phyloP scores from a whole-genome alignment of 1,140 invertebrate genomes.

The Scaptomyza graminum region DNA sequence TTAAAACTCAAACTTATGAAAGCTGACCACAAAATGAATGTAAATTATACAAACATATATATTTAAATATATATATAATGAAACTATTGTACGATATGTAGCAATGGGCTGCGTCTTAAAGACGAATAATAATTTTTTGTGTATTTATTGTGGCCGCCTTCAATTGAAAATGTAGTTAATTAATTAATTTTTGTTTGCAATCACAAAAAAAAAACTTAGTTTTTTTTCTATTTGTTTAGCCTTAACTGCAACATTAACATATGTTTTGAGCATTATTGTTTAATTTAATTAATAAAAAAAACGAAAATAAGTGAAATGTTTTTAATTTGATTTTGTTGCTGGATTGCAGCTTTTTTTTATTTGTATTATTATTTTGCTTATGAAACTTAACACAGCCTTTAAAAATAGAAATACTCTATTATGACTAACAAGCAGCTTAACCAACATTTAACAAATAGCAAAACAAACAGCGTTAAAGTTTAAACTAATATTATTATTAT shows the following conservation, averaged over 20 bases:
- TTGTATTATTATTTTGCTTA: slow-evolving; percentile 24
- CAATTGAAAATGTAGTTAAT: slow-evolving; percentile 67
- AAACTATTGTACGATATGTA: slow-evolving; percentile 55
- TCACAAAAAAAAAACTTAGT: slow-evolving; percentile 67
- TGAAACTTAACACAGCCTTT: slow-evolving; percentile 36
- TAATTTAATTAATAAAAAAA: slow-evolving; percentile 72
- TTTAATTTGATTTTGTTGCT: slow-evolving; percentile 22
- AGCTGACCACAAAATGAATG: slow-evolving; percentile 31
- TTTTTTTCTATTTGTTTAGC: slow-evolving; percentile 61
- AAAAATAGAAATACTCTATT: slow-evolving; percentile 55
- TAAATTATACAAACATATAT: slow-evolving; percentile 53
- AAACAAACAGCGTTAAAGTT: slow-evolving; percentile 71
- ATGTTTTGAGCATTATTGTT: slow-evolving; percentile 80
- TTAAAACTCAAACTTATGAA: neutral
- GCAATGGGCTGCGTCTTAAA: slow-evolving; percentile 66
- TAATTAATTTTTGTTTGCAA: slow-evolving; percentile 71
- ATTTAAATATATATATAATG: slow-evolving; percentile 17
- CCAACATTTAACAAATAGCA: slow-evolving; percentile 61
- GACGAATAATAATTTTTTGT: slow-evolving; percentile 58
- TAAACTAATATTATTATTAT: slow-evolving; percentile 71
- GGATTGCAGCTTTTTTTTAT: neutral
- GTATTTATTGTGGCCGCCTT: slow-evolving; percentile 55
- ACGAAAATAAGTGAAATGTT: slow-evolving; percentile 12
- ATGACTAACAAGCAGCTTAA: slow-evolving; percentile 73
- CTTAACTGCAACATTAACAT: slow-evolving; percentile 55